These are phyloP conservation scores for Helicoverpa assulta DNA, from an alignment of 2,888 invertebrate species.

Conservation along the genomic window DNA sequence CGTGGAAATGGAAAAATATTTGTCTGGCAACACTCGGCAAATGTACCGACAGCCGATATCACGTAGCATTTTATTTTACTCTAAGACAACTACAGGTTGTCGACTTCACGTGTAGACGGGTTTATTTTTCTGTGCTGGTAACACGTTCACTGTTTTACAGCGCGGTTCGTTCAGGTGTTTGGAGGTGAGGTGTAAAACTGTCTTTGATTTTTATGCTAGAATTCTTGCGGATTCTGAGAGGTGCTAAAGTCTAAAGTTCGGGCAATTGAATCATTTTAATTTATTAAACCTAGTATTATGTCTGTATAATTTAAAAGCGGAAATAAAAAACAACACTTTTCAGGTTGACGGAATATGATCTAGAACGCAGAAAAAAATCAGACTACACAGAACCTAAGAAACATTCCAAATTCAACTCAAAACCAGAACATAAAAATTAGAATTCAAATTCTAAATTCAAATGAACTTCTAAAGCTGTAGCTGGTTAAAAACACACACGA, in stretches of 20 bases:
- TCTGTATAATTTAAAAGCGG: no score
- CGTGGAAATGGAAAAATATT: constrained; percentile 88
- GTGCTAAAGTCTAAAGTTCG: background rate
- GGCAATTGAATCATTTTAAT: constrained; percentile 7
- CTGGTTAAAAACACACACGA: constrained; percentile 47
- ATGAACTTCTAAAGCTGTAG: constrained; percentile 30
- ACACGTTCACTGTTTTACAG: constrained; percentile 65
- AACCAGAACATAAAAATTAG: constrained; percentile 29
- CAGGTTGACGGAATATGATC: no score
- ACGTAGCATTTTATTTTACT: constrained; percentile 79
- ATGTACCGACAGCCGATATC: constrained; percentile 65
- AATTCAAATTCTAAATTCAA: constrained; percentile 20
- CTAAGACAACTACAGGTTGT: constrained; percentile 75
- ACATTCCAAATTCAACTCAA: constrained; percentile 6
- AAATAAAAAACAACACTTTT: no score
- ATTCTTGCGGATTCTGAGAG: constrained; percentile 20
- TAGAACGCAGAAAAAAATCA: background rate
- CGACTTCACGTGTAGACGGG: constrained; percentile 58
- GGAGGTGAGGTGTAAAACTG: constrained; percentile 41
- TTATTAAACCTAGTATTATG: no score
- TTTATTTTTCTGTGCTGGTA: constrained; percentile 64
- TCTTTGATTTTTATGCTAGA: constrained; percentile 42
- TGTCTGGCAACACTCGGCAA: constrained; percentile 78
- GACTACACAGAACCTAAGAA: background rate
- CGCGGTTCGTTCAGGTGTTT: constrained; percentile 57